phyloP scores from a whole-genome alignment of 2,888 invertebrate species.

The Coelopa pilipes region DNA sequence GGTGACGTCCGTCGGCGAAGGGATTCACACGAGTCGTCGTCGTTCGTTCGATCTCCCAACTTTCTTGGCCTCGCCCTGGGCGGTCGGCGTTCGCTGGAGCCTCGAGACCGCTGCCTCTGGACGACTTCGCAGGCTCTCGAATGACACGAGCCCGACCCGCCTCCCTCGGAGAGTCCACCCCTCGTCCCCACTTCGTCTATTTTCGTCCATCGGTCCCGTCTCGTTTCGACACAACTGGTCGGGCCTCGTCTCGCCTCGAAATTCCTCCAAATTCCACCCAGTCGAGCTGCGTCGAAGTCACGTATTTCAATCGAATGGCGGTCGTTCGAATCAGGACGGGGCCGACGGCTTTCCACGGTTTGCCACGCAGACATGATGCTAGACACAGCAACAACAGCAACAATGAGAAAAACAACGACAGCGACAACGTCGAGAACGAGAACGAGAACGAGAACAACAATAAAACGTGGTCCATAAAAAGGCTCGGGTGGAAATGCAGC shows the following conservation, averaged over 20 bases:
- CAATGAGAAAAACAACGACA: neutral
- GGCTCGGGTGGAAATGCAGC: no score
- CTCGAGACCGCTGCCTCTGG: no score
- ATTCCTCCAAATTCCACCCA: constrained; percentile 3
- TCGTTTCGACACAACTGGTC: neutral
- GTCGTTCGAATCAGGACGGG: constrained; percentile 10
- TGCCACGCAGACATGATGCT: constrained; percentile 1
- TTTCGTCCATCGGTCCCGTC: neutral
- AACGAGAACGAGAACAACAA: constrained; percentile 7
- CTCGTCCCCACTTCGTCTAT: no score
- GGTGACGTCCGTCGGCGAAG: no score
- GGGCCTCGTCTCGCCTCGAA: neutral
- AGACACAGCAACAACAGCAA: neutral
- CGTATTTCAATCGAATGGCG: constrained; percentile 15
- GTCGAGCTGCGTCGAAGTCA: constrained; percentile 19
- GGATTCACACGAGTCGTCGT: no score
- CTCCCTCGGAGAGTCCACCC: no score
- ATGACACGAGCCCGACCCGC: no score
- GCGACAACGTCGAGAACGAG: neutral
- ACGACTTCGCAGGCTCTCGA: no score
- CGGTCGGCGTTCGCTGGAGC: no score
- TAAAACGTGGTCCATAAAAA: neutral
- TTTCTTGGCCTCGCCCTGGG: no score
- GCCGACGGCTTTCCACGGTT: neutral
- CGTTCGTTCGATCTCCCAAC: no score